Base-by-base conservation (phyloP, 2,113 vertebrate genomes). In the Notothenia rossii region DNA sequence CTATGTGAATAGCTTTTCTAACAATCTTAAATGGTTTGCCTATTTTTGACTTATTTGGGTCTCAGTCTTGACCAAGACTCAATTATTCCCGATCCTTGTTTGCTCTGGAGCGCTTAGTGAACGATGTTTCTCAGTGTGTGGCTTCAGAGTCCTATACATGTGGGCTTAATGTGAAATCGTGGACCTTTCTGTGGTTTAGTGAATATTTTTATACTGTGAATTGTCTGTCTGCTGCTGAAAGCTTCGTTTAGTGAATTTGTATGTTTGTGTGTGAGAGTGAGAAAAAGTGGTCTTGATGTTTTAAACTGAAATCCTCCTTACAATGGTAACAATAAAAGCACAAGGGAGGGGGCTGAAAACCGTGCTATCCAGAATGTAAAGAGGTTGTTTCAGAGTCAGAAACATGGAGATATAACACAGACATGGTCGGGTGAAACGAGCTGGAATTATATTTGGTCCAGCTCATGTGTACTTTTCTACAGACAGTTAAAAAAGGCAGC, bases 151-250 rank as follows among this genome's bases (percentile, higher is more conserved):
- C 58, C 5, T 43, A 71, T 48, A 76, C 58, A 51, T 60, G 51
- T 75, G 83, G 86, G 71, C 92, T 82, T 88, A 81, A 85, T 80
- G 80, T 84, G 82, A 85, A 83, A 75, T 55, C 3, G 36, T 88
- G 89, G 88, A 90, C 86, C 90, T 92, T 46, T 67, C 22, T 81
- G 72, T 89, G 54, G 43, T 80, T 84, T 75, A 49, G 54, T 73
- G 60, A 82, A 70, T 82, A 86, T 88, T 91, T 91, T 89, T 85
- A 86, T 92, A 91, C 90, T 93, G 90, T 92, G 85, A 94, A 75
- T 50, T 53, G 60, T 80, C 45, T 73, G 51, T 49, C n/a, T 55
- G 59, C 48, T 79, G 81, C 81, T 81, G 46, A 75, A 83, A 84
- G 78, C 60, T 75, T 58, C 61, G 25, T 1, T 54, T 5, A 56